Evolutionary conservation across 2,888 invertebrate species (phyloP).

Genomic region (Nemurella pictetii): DNA sequence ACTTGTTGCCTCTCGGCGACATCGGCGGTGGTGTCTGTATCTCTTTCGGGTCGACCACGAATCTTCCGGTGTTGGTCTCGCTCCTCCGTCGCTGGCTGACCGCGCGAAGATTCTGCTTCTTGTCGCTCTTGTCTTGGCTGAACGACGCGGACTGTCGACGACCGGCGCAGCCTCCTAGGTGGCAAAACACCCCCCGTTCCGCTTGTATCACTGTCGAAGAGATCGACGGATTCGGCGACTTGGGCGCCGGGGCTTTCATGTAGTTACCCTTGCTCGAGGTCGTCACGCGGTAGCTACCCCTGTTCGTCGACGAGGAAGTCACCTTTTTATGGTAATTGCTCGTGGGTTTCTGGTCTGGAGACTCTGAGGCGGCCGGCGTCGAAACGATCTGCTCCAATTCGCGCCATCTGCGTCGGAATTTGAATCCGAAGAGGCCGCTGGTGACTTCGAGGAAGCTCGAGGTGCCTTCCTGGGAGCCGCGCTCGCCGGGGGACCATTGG

Average conservation of each 20-base stretch:
- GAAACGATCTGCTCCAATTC: constrained; percentile 44
- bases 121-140: neutral
- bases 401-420: constrained; percentile 46
- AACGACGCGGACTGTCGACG: neutral
- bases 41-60: constrained; percentile 15
- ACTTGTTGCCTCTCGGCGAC: neutral
- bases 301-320: constrained; percentile 30
- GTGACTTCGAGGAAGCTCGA: constrained; percentile 41
- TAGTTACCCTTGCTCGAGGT: constrained; percentile 32
- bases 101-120: neutral
- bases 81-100: neutral
- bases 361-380: neutral
- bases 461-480: constrained; percentile 30
- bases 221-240: neutral
- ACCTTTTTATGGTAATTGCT: constrained; percentile 30
- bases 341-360: constrained; percentile 3
- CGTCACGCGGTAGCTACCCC: constrained; percentile 40
- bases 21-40: neutral
- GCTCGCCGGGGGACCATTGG: constrained; percentile 42
- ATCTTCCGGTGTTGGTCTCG: neutral
- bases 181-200: neutral
- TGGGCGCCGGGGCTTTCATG: neutral
- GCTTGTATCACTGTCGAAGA: neutral
- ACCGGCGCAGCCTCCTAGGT: neutral
- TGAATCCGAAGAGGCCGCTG: constrained; percentile 42